Evolutionary conservation across 2,888 invertebrate species (phyloP).

Genomic region (Pteria penguin): DNA sequence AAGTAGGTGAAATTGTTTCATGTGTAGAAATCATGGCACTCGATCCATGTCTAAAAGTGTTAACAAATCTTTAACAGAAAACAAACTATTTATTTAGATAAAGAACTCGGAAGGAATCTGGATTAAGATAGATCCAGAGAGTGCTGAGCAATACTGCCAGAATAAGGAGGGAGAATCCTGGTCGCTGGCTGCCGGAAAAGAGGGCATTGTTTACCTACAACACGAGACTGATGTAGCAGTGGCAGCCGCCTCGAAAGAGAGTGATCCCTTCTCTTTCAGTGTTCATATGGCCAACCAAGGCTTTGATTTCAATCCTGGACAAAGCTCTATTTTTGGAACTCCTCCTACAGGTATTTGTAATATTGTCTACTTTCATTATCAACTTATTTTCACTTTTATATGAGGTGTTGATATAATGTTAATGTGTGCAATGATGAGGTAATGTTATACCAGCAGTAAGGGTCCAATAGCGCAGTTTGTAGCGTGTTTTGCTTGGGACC

Average conservation of each 20-base stretch:
- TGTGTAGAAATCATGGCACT: neutral
- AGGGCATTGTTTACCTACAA: conserved; percentile 85
- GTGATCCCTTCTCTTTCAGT: conserved; percentile 70
- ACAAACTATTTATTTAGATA: too few relatives aligned
- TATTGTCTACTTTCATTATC: too few relatives aligned
- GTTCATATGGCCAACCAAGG: conserved; percentile 79
- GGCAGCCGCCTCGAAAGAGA: conserved; percentile 47
- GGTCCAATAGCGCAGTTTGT: too few relatives aligned
- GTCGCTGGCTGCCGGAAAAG: conserved; percentile 85
- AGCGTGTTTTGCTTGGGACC: too few relatives aligned
- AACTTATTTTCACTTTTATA: too few relatives aligned
- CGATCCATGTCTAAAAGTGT: neutral
- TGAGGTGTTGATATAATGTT: too few relatives aligned
- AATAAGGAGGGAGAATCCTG: conserved; percentile 86
- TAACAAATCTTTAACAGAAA: neutral
- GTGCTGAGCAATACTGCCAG: conserved; percentile 85
- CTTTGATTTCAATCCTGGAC: conserved; percentile 82
- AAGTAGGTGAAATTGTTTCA: too few relatives aligned
- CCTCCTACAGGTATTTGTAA: conserved; percentile 8
- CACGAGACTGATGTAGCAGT: conserved; percentile 81
- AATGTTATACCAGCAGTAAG: too few relatives aligned
- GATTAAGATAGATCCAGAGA: conserved; percentile 91
- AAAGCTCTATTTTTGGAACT: conserved; percentile 33
- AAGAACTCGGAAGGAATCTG: conserved; percentile 97
- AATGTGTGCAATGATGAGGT: too few relatives aligned